Base-by-base conservation (phyloP, 2,113 vertebrate genomes). In the Chaetops frenatus region DNA sequence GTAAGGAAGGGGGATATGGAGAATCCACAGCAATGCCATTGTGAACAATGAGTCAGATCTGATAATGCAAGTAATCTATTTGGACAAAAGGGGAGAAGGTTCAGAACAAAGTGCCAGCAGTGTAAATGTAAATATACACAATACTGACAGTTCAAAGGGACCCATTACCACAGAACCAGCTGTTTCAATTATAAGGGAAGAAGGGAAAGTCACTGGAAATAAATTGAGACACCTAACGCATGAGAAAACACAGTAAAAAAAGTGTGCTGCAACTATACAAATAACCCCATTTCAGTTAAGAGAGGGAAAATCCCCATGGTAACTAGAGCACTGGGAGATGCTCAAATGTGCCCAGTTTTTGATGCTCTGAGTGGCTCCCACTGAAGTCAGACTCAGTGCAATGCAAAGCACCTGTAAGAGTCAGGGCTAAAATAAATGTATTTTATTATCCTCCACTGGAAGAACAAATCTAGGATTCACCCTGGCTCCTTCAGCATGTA, bases 81-180 rank as follows among this genome's bases (percentile, higher is more conserved):
- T 97, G 65, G 91, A 96, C 83, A 97, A 88, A 70, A 97, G 78
- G 62, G 91, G 44, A 91, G 54, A 90, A 95, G 84, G 88, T 90
- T 96, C 58, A 42, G 84, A 96, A 97, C 79, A 69, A 97, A 94
- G 91, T 65, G 74, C 94, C 91, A 96, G 50, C 45, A 50, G 53
- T 81, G 22, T 88, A 96, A 97, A 96, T 90, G 92, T 81, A 97
- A 96, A 88, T 70, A 93, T 11, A 92, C 33, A 83, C 44, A n/a
- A 90, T 47, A 42, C 61, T 92, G 91, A 86, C 87, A 84, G 86
- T 90, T 72, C 83, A 81, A 95, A 96, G 96, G 86, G 38, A 85
- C 84, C 97, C 87, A 92, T 97, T 96, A 94, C 57, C 79, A 90
- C 33, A 84, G 88, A 97, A 86, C 33, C 71, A 94, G 62, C 40